Evolutionary conservation across 2,113 vertebrate species (phyloP).

Genomic region (Dicrurus megarhynchus): DNA sequence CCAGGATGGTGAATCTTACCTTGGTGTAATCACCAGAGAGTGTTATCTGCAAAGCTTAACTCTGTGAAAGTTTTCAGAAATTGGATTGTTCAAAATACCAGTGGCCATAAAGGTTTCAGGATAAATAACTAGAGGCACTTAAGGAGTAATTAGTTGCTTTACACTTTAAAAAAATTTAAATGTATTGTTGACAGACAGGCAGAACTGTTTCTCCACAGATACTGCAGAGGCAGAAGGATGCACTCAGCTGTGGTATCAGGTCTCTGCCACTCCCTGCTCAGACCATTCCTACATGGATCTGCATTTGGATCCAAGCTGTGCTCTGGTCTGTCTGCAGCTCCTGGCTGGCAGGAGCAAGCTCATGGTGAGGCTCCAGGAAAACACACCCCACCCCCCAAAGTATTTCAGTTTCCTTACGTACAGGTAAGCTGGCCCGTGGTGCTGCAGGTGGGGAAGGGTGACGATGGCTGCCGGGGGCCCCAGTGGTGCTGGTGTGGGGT

Average conservation of each 20-base stretch:
- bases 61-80: not conserved
- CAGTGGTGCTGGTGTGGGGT: constrained; percentile 13
- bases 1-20: not conserved
- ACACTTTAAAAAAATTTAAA: not conserved
- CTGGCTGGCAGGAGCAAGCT: fast-evolving
- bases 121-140: not conserved
- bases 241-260: not conserved
- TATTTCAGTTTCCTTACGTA: constrained; percentile 30
- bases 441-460: constrained; percentile 72
- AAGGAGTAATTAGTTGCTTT: not conserved
- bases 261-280: not conserved
- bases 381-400: fast-evolving
- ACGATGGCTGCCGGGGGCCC: constrained; percentile 65
- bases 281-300: fast-evolving
- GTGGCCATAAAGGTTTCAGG: not conserved
- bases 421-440: constrained; percentile 70
- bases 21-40: not conserved
- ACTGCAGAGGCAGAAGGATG: not conserved
- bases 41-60: not conserved
- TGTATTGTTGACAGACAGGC: not conserved
- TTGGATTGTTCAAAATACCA: not conserved
- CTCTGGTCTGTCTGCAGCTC: not conserved
- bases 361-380: not conserved
- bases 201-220: not conserved
- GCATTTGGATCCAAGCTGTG: not conserved